Conservation (phyloP, 2,113 vertebrate species). For the Aramus guarauna region DNA sequence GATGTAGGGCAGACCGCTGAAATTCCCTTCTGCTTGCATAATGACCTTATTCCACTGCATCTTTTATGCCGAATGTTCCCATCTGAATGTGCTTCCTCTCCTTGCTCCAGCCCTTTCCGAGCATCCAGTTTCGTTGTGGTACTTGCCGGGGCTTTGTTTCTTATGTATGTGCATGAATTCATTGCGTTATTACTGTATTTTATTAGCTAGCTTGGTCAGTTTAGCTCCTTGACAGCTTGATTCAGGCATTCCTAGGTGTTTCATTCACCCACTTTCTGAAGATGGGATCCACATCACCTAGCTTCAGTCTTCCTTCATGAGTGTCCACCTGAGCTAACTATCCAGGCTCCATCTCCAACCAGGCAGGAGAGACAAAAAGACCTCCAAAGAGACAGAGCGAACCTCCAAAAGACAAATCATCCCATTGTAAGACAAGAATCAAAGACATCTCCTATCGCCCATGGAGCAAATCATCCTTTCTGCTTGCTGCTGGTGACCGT, state of each 20-base stretch:
- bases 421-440: not conserved
- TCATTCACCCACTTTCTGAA: not conserved
- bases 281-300: not conserved
- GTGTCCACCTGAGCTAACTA: not conserved
- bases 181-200: accelerated
- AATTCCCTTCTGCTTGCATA: not conserved
- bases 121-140: not conserved
- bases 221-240: not conserved
- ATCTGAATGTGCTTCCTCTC: not conserved
- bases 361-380: not conserved
- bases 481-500: not conserved
- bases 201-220: not conserved
- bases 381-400: not conserved
- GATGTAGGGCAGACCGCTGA: not conserved
- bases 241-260: not conserved
- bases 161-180: not conserved
- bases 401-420: not conserved
- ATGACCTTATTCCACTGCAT: not conserved
- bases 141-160: not conserved
- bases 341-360: not conserved
- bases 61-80: not conserved
- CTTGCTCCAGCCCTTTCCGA: not conserved
- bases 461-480: not conserved
- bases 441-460: not conserved
- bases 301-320: accelerated